Percentiles rank a stretch among this genome's conserved stretches.
Evolutionary conservation across 1,140 invertebrate genomes (phyloP).

Genomic region (Musca domestica): DNA sequence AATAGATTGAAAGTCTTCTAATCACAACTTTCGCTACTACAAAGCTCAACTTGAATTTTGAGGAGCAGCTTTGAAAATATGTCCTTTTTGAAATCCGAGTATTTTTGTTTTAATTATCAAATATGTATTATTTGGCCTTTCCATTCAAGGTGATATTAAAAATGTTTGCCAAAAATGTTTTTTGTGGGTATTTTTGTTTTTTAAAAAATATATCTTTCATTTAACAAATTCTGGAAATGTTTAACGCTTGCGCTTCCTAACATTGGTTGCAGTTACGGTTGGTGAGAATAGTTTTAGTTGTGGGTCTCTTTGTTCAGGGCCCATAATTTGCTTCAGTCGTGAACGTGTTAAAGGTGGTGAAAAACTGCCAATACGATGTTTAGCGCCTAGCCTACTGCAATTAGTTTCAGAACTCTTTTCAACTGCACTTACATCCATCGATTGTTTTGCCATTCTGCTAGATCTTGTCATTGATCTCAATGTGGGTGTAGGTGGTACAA

Average conservation of each 20-base stretch:
- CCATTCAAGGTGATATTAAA: too few species aligned
- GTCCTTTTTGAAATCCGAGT: too few species aligned
- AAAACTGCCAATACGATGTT: constrained; percentile 9
- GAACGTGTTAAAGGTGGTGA: constrained; percentile 27
- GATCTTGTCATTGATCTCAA: neutral
- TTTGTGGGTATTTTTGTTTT: too few species aligned
- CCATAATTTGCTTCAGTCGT: constrained; percentile 22
- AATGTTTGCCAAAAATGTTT: too few species aligned
- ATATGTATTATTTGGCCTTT: too few species aligned
- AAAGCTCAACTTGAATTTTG: too few species aligned
- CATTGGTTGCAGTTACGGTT: neutral
- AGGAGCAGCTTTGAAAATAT: too few species aligned
- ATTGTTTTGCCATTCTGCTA: constrained; percentile 21
- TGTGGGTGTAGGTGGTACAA: neutral
- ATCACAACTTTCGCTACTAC: too few species aligned
- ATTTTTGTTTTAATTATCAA: too few species aligned
- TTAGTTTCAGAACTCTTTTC: neutral
- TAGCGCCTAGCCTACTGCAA: neutral
- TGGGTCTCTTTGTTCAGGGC: neutral
- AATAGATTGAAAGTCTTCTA: too few species aligned
- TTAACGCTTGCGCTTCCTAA: neutral
- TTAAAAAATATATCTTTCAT: neutral
- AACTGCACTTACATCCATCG: neutral
- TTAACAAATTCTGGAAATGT: neutral
- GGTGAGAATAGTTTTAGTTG: neutral